Evolutionary conservation across 2,797 vertebrate genomes (phyloP), one percentile per base, ranked within the genome.

Genomic region (Botia almorhae): DNA sequence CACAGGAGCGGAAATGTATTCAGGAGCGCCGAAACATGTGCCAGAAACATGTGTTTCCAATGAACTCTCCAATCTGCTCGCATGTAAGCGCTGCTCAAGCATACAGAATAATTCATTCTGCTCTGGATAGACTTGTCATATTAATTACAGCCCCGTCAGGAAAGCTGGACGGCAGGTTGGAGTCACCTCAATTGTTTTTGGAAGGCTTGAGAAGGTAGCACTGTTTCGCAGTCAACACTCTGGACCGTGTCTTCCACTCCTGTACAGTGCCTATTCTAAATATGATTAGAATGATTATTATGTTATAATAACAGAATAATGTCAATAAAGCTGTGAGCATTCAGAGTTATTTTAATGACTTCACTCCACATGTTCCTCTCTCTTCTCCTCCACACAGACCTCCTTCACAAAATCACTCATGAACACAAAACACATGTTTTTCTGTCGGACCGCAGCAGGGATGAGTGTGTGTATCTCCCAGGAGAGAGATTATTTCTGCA

Each of bases 21-120:
- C 89, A 90, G 91, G 92, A 91, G 91, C 88, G 81, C 83, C 81
- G 87, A 90, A 60, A 90, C 88, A 83, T 88, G 89, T 80, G 19
- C 53, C 80, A 75, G 67, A 76, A 76, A 89, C 92, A 93, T 92
- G 87, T 93, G 91, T 91, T 93, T 92, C 86, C 81, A 91, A 92
- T 94, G 85, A 83, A 74, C 68, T 84, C 61, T 76, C 73, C 78
- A 85, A 78, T 64, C 81, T 73, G 76, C 81, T 79, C 51, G 76
- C 71, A 82, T 87, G 83, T 81, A 85, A 88, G 88, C 83, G 83
- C 85, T 88, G 88, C 88, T 91, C 88, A 90, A 86, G 83, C 88
- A 74, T 89, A 87, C 87, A 89, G 90, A 81, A 84, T 91, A 88
- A 90, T 90, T 76, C 46, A 53, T 82, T 82, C 82, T 71, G 67